phyloP scores from a whole-genome alignment of 1,140 invertebrate species.

The Oryctes rhinoceros region DNA sequence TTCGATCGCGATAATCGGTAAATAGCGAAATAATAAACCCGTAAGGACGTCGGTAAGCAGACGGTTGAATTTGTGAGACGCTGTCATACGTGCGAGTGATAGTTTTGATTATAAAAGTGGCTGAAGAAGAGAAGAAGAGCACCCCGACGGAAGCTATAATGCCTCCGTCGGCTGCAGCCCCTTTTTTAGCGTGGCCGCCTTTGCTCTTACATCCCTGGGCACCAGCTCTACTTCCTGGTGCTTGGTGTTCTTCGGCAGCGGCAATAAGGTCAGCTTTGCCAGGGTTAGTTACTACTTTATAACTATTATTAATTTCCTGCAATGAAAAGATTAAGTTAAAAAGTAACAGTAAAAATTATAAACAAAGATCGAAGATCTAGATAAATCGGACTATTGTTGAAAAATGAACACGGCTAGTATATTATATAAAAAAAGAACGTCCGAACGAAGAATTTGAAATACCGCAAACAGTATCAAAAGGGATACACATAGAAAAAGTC shows the following conservation, averaged over 20 bases:
- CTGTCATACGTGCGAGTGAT: constrained; percentile 43
- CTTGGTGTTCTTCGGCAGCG: constrained; percentile 56
- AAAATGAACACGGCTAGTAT: too few relatives aligned
- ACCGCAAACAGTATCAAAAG: too few relatives aligned
- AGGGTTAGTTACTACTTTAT: constrained; percentile 52
- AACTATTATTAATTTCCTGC: too few relatives aligned
- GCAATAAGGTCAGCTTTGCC: constrained; percentile 57
- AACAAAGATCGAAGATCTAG: too few relatives aligned
- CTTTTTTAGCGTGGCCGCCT: constrained; percentile 59
- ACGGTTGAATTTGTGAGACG: neutral
- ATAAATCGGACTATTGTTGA: too few relatives aligned
- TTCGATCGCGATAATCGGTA: neutral
- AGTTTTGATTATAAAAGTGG: constrained; percentile 55
- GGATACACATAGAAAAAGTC: too few relatives aligned
- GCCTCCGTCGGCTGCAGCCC: constrained; percentile 52
- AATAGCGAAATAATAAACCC: constrained; percentile 6
- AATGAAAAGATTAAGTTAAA: too few relatives aligned
- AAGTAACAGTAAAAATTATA: too few relatives aligned
- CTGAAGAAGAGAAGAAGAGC: constrained; percentile 54
- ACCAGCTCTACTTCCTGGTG: constrained; percentile 56
- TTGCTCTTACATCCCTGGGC: constrained; percentile 60
- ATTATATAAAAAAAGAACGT: too few relatives aligned
- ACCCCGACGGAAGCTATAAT: constrained; percentile 44
- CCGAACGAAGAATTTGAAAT: too few relatives aligned
- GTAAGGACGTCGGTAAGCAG: neutral